These are phyloP conservation scores for Epiblema foenella DNA, from an alignment of 2,888 invertebrate species.

Conservation along the genomic window DNA sequence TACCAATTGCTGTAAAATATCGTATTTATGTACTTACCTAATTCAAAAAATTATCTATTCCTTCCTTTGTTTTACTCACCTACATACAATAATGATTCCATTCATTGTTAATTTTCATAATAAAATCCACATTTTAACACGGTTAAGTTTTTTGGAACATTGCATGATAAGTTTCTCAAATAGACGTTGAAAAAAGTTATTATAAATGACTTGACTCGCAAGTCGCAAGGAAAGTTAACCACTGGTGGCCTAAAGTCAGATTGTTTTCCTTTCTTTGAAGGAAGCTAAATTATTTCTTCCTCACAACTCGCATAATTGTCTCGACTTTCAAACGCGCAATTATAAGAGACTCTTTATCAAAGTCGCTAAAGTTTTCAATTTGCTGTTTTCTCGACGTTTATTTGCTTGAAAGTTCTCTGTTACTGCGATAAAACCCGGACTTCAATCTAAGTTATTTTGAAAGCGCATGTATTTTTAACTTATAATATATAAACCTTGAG, in stretches of 20 bases:
- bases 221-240: not conserved
- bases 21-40: no score
- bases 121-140: no score
- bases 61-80: no score
- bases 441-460: slow-evolving; percentile 14
- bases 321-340: slow-evolving; percentile 29
- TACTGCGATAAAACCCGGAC: slow-evolving; percentile 14
- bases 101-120: no score
- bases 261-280: slow-evolving; percentile 24
- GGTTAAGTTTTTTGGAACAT: no score
- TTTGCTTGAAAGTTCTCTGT: slow-evolving; percentile 30
- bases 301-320: slow-evolving; percentile 27
- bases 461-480: not conserved
- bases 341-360: slow-evolving; percentile 26
- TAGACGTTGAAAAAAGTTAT: not conserved
- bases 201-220: not conserved
- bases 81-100: no score
- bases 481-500: no score
- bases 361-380: slow-evolving; percentile 34
- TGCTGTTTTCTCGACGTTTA: slow-evolving; percentile 29
- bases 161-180: not conserved
- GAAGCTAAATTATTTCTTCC: slow-evolving; percentile 20
- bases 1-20: not conserved
- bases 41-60: no score
- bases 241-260: not conserved